Base-by-base conservation (phyloP, 2,113 vertebrate species). In the Halcyon senegalensis region DNA sequence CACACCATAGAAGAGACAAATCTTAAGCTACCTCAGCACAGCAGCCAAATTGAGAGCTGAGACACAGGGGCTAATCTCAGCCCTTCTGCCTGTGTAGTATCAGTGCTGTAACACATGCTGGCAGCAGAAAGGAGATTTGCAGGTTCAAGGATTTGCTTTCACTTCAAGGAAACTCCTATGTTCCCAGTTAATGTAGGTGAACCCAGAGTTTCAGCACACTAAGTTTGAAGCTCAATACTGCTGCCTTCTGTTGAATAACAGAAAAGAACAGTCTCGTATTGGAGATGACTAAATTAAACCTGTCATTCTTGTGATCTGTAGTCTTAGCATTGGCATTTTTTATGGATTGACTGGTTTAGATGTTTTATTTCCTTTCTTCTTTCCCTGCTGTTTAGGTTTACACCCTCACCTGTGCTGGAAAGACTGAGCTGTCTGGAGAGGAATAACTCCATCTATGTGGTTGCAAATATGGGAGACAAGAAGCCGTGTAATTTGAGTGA, bases 371-470 rank as follows among this genome's bases (percentile, higher is more conserved):
- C 6, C 39, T 77, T 28, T 24, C 35, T 75, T 64, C 4, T 8
- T 78, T 89, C 24, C 20, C 16, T 80, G 16, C 33, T 67, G 21
- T 81, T 91, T 67, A 97, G 84, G 59, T 97, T 97, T 90, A 82
- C 75, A 63, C 16, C 20, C 20, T 85, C 92, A n/a, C 84, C 70
- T 2, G 11, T 97, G 41, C 95, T 96, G 89, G 70, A 87, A 93
- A 96, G 96, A 33, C 92, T 99, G 84, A 99, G 98, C 97, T 99
- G 98, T 56, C 97, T 99, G 96, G 98, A 95, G 1, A 98, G 95
- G 28, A 94, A 89, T 28, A 86, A 98, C 90, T 95, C 83, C 13
- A 97, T 99, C 80, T 99, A 98, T 79, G 48, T 99, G 48, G 98
- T 98, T 97, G 99, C 96, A 41, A 99, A 99, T 97, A 98, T 98